These are phyloP conservation scores for Bombus pascuorum DNA, from an alignment of 1,140 invertebrate genomes.

Conservation along the genomic window DNA sequence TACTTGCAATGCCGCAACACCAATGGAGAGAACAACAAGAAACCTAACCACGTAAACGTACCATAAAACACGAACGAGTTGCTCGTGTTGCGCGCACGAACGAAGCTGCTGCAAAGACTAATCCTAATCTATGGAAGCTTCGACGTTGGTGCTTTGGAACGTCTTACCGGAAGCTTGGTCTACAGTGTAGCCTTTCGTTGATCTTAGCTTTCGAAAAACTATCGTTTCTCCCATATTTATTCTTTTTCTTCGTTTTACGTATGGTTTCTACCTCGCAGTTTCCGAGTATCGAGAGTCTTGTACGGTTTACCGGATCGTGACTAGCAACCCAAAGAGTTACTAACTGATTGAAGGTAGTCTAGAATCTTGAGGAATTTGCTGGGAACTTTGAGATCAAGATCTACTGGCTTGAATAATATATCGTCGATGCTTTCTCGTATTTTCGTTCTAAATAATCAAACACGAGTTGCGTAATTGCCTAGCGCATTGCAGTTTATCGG, in stretches of 20 bases:
- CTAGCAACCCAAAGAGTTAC: constrained; percentile 43
- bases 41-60: not conserved
- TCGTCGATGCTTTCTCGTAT: not conserved
- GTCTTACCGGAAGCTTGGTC: not conserved
- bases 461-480: not conserved
- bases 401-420: constrained; percentile 29
- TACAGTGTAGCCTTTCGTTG: not conserved
- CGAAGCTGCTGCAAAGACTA: not conserved
- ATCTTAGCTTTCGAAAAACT: not conserved
- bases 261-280: not conserved
- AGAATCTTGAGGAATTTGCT: constrained; percentile 44
- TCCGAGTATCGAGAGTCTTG: constrained; percentile 20
- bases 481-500: no score
- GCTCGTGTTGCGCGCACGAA: not conserved
- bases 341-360: constrained; percentile 57
- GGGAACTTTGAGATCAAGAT: not conserved
- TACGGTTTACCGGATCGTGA: constrained; percentile 53
- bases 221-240: not conserved
- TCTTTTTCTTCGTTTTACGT: not conserved
- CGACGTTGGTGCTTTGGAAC: not conserved
- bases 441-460: not conserved
- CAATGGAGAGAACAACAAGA: not conserved
- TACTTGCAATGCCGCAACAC: not conserved
- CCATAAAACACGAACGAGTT: not conserved
- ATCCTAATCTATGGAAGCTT: not conserved